Evolutionary conservation across 2,888 invertebrate genomes (phyloP).

Genomic region (Tridacna gigas): DNA sequence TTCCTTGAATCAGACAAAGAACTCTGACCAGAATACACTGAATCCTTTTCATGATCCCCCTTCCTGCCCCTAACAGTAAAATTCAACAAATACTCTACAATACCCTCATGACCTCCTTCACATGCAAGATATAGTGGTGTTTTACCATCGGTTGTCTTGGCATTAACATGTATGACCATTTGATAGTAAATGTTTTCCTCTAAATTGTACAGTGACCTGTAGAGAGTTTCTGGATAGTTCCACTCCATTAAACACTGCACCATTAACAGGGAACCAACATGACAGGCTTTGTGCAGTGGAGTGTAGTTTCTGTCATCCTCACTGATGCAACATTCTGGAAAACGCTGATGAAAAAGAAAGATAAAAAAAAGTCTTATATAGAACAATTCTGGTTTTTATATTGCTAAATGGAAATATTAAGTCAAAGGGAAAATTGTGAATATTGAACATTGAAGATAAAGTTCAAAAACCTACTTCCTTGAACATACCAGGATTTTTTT

Average conservation of each 20-base stretch:
- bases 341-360: slow-evolving; percentile 86
- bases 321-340: slow-evolving; percentile 93
- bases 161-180: slow-evolving; percentile 90
- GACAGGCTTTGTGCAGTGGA: slow-evolving; percentile 96
- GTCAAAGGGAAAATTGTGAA: too few species aligned
- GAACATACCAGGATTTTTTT: too few species aligned
- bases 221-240: slow-evolving; percentile 91
- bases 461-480: too few species aligned
- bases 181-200: slow-evolving; percentile 86
- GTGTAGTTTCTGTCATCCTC: slow-evolving; percentile 96
- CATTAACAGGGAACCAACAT: slow-evolving; percentile 92
- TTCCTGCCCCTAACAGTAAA: slow-evolving; percentile 54
- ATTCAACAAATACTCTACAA: slow-evolving; percentile 71
- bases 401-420: too few species aligned
- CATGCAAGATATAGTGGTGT: slow-evolving; percentile 95
- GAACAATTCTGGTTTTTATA: too few species aligned
- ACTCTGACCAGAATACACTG: slow-evolving; percentile 13
- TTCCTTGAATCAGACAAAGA: slow-evolving; percentile 6
- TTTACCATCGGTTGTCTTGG: slow-evolving; percentile 89
- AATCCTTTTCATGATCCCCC: slow-evolving; percentile 10
- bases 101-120: slow-evolving; percentile 84
- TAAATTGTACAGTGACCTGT: slow-evolving; percentile 88
- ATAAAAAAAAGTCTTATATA: too few species aligned
- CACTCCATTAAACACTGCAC: slow-evolving; percentile 91
- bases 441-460: too few species aligned